Percentiles rank a stretch among this genome's conserved stretches.
Evolutionary conservation across 1,140 invertebrate species (phyloP).

Genomic region (Sinonovacula constricta): DNA sequence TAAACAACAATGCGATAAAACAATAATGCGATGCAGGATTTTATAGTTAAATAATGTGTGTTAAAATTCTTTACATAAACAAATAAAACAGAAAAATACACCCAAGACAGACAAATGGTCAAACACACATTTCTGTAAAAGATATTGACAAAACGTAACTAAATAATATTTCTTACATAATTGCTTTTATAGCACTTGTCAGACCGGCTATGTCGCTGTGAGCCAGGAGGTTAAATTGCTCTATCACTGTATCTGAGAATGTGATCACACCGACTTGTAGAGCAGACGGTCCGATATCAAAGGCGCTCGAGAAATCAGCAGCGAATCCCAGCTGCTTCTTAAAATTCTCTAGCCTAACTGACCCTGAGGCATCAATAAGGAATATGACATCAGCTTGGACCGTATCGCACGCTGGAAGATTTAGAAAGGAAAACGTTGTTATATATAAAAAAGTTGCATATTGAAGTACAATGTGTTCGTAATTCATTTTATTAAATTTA

Average conservation of each 20-base stretch:
- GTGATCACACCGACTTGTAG: background rate
- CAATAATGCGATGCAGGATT: background rate
- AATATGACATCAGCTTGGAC: background rate
- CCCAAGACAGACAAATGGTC: too few species aligned
- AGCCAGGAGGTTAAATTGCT: background rate
- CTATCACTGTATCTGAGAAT: background rate
- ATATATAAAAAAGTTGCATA: background rate
- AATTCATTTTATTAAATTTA: too few species aligned
- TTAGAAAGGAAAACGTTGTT: background rate
- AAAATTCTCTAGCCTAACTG: background rate
- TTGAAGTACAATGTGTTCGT: too few species aligned
- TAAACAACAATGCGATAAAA: constrained; percentile 45
- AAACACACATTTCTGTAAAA: too few species aligned
- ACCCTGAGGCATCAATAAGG: background rate
- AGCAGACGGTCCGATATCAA: background rate
- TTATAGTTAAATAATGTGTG: background rate
- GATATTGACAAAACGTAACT: too few species aligned
- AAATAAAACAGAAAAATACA: too few species aligned
- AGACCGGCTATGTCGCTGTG: background rate
- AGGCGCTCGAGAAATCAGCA: background rate
- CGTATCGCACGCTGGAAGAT: background rate
- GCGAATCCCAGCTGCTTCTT: background rate
- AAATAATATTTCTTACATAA: too few species aligned
- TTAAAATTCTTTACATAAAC: background rate
- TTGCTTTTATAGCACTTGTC: background rate